Conservation (phyloP, 2,113 vertebrate species). For the Melospiza georgiana region DNA sequence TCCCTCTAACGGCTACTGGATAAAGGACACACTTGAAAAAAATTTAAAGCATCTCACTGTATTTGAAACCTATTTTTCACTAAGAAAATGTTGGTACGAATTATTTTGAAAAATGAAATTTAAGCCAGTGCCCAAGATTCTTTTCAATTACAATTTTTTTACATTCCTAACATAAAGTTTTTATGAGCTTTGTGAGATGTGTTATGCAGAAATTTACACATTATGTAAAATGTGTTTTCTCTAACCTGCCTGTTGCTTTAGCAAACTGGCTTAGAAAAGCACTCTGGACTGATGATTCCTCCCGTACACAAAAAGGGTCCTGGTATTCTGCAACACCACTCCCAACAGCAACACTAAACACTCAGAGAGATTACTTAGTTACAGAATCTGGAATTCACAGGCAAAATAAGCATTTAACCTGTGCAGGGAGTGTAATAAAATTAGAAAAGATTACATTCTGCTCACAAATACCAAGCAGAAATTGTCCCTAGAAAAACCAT, state of each 20-base stretch:
- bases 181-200: not conserved
- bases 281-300: not conserved
- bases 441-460: not conserved
- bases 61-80: not conserved
- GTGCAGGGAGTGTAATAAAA: not conserved
- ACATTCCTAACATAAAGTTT: not conserved
- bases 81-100: not conserved
- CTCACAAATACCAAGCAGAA: not conserved
- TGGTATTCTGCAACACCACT: not conserved
- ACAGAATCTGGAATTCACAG: not conserved
- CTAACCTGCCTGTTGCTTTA: not conserved
- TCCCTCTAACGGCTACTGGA: constrained; percentile 46
- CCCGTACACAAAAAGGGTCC: not conserved
- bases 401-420: not conserved
- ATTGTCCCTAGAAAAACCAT: not conserved
- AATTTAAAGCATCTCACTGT: not conserved
- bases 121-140: not conserved
- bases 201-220: fast-evolving
- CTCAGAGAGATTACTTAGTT: not conserved
- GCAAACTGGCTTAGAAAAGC: not conserved
- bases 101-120: not conserved
- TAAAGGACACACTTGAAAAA: not conserved
- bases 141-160: not conserved
- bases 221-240: not conserved
- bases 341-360: not conserved